phyloP scores from a whole-genome alignment of 2,888 invertebrate species.

The Idaea biselata region DNA sequence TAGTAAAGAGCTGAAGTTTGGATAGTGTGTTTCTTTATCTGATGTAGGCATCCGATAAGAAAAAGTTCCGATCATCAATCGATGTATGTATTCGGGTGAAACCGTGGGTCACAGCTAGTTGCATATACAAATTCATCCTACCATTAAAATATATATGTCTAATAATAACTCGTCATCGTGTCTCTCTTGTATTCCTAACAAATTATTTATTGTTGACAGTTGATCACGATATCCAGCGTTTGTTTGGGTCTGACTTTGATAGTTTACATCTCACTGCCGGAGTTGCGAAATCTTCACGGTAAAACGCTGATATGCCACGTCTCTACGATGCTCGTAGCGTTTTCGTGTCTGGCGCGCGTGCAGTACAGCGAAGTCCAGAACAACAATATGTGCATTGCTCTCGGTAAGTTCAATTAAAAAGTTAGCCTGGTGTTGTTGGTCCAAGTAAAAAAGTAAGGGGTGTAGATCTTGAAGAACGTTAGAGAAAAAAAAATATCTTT shows the following conservation, averaged over 20 bases:
- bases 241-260: slow-evolving; percentile 84
- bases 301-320: slow-evolving; percentile 87
- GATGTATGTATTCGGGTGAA: no score
- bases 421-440: not conserved
- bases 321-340: slow-evolving; percentile 83
- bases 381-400: slow-evolving; percentile 63
- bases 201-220: slow-evolving; percentile 38
- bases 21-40: no score
- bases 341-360: slow-evolving; percentile 80
- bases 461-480: not conserved
- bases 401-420: slow-evolving; percentile 64
- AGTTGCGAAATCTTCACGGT: slow-evolving; percentile 86
- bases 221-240: slow-evolving; percentile 82
- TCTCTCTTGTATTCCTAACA: not conserved
- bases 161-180: no score
- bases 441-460: no score
- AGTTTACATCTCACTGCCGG: slow-evolving; percentile 84
- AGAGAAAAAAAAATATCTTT: no score
- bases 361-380: slow-evolving; percentile 69
- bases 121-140: no score
- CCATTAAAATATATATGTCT: no score
- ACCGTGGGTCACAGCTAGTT: no score
- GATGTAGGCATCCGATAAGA: no score
- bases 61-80: no score
- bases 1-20: no score